A percentile compares a stretch with the other conserved stretches of the same genome.
These are phyloP conservation scores for human (Homo sapiens) DNA, from an alignment of 2,113 vertebrate species.

Conservation along the genomic window GRCh38 chr22:27402001-27402500, in stretches of 20 bases:
- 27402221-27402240: not conserved
- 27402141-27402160: not conserved
- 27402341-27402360: not conserved
- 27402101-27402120: no score
- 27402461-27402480: not conserved
- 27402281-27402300: not conserved
- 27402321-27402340: not conserved
- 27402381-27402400: not conserved
- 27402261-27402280: not conserved
- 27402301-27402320: not conserved
- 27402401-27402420: fast-evolving
- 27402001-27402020: not conserved
- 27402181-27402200: not conserved
- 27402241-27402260: not conserved
- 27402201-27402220: not conserved
- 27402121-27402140: fast-evolving
- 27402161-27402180: not conserved
- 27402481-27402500: not conserved
- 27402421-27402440: not conserved
- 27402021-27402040: no score
- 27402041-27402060: not conserved
- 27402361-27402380: not conserved
- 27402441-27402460: not conserved
- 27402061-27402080: not conserved
- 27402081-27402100: not conserved